These are phyloP conservation scores for Cheilinus undulatus DNA, from an alignment of 2,113 vertebrate species.

Conservation along the genomic window DNA sequence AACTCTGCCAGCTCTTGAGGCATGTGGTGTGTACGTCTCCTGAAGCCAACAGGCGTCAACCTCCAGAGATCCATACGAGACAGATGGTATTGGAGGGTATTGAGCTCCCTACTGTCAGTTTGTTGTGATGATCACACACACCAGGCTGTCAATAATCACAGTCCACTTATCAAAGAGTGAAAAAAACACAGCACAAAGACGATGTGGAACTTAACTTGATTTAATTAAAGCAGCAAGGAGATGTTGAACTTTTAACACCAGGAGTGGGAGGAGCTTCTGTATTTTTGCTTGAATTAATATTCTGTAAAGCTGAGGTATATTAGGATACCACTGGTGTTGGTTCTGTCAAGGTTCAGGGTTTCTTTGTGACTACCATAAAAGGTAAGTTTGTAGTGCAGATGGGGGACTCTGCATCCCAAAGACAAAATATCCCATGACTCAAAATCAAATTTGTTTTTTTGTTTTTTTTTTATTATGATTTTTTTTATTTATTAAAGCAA, in stretches of 20 bases:
- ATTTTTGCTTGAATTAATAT: slow-evolving; percentile 60
- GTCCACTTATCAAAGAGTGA: slow-evolving; percentile 75
- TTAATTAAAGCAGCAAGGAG: slow-evolving; percentile 43
- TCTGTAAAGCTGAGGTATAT: slow-evolving; percentile 47
- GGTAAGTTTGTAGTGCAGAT: too few relatives aligned
- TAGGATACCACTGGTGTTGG: slow-evolving; percentile 75
- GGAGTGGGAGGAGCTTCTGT: slow-evolving; percentile 5
- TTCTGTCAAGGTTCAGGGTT: too few relatives aligned
- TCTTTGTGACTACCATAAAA: too few relatives aligned
- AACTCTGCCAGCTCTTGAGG: slow-evolving; percentile 71
- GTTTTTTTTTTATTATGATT: too few relatives aligned
- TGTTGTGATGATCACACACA: slow-evolving; percentile 76
- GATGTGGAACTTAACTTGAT: slow-evolving; percentile 50
- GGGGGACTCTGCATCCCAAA: too few relatives aligned
- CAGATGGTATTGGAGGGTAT: slow-evolving; percentile 82
- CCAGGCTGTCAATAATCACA: slow-evolving; percentile 77
- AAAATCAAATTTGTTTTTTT: too few relatives aligned
- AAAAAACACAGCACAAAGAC: slow-evolving; percentile 30
- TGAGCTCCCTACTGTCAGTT: slow-evolving; percentile 73
- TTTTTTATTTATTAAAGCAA: too few relatives aligned
- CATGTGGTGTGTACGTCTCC: slow-evolving; percentile 65
- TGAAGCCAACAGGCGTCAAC: slow-evolving; percentile 66
- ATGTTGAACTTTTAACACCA: slow-evolving; percentile 61
- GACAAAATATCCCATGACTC: too few relatives aligned
- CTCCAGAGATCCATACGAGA: slow-evolving; percentile 83